Base-by-base conservation (phyloP, 2,888 invertebrate species). In the Clunio marinus region DNA sequence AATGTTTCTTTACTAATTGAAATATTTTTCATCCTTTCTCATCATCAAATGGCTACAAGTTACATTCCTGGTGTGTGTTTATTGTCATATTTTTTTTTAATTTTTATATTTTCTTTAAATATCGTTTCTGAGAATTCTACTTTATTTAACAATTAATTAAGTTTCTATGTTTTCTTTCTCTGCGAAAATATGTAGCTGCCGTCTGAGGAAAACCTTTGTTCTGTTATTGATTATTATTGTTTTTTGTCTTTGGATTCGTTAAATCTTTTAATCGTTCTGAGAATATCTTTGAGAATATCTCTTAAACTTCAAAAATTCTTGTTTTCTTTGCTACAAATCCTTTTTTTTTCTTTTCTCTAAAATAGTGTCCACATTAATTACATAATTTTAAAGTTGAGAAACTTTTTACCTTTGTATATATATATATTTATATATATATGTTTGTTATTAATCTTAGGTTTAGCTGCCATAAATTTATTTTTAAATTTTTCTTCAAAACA, bases 111-210 rank as follows among this genome's bases (percentile, higher is more conserved):
- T 13, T 27, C 24, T 22, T 55, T 15, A 22, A 55, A 55, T 55
- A 55, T 22, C 3, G 5, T 51, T 51, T 17, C n/a, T 35, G n/a
- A 35, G 35, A 5, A 13, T n/a, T 2, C n/a, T 32, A 32, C 32
- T 35, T 35, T n/a, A 20, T 45, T 55, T 20, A 55, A 22, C 24
- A 13, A 55, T 22, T 55, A 25, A 25, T 45, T 46, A 15, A 8
- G 10, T 46, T 46, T n/a, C 8, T n/a, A 35, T 13, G n/a, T n/a
- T n/a, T n/a, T n/a, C n/a, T n/a, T n/a, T n/a, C n/a, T n/a, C n/a
- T n/a, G 60, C 28, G 37, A 28, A 58, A 58, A 28, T 58, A n/a
- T 10, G 27, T 58, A 58, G 58, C 58, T 58, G 58, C 58, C 58
- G 13, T 58, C 27, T 58, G 25, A 58, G 58, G 55, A 55, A 55